These are phyloP conservation scores for Chloebia gouldiae DNA, from an alignment of 2,113 vertebrate genomes.

Conservation along the genomic window DNA sequence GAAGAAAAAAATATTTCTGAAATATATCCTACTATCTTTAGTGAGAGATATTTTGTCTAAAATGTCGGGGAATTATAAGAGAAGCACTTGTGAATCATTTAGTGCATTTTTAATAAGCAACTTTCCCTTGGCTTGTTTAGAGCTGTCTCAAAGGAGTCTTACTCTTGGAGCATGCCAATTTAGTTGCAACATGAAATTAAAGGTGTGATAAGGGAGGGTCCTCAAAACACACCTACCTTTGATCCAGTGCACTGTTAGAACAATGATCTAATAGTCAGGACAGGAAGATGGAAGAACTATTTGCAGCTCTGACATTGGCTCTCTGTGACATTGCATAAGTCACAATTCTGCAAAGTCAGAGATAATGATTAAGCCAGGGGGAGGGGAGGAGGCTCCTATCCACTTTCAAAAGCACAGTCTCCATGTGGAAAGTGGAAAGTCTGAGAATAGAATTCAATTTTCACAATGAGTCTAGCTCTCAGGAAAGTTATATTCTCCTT, in stretches of 20 bases:
- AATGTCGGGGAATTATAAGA: background rate
- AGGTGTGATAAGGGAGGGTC: background rate
- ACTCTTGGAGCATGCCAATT: background rate
- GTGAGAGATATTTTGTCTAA: background rate
- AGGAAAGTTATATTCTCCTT: background rate
- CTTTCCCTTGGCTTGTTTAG: background rate
- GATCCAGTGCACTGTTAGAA: background rate
- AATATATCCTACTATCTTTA: background rate
- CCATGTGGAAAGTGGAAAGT: background rate
- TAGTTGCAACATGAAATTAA: background rate
- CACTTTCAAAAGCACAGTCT: background rate
- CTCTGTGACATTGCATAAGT: constrained; percentile 18
- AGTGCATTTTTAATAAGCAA: background rate
- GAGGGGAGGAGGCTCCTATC: background rate
- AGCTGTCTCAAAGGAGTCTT: background rate
- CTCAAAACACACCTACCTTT: background rate
- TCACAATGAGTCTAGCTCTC: background rate
- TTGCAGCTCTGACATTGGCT: background rate
- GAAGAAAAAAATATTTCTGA: background rate
- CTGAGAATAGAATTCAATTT: constrained; percentile 7
- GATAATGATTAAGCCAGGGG: background rate
- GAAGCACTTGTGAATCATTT: background rate
- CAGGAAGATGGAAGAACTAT: background rate
- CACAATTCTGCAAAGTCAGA: constrained; percentile 52
- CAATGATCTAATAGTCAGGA: background rate